phyloP scores from a whole-genome alignment of 2,797 vertebrate species.

The Onychomys arenicola region DNA sequence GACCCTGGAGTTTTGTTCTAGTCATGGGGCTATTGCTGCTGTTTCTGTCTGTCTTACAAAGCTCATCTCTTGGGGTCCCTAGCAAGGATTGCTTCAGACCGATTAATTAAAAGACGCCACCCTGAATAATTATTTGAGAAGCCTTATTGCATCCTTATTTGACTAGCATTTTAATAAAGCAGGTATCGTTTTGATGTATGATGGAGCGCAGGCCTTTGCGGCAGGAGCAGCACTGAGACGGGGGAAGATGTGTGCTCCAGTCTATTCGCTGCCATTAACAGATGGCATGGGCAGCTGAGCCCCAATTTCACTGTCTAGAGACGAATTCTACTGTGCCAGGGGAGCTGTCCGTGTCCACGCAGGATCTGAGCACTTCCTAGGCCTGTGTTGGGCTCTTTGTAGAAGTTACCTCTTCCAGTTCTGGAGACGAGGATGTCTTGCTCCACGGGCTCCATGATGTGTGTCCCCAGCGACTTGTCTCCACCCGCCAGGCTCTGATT shows the following conservation, averaged over 20 bases:
- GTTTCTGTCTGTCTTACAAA: accelerated
- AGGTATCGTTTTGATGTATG: neutral
- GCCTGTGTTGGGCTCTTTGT: neutral
- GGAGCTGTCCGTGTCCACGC: neutral
- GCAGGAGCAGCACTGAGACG: neutral
- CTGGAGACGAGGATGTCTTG: neutral
- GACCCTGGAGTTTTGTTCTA: neutral
- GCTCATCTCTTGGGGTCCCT: neutral
- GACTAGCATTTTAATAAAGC: neutral
- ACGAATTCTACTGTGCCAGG: neutral
- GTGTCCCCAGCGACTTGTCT: neutral
- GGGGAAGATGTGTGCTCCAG: neutral
- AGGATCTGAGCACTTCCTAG: neutral
- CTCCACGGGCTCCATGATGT: accelerated
- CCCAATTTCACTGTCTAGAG: neutral
- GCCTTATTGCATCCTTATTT: neutral
- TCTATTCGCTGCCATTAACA: neutral
- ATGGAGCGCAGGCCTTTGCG: accelerated
- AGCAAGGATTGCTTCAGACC: neutral
- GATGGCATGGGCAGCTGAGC: neutral
- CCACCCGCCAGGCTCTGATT: no score
- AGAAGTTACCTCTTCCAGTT: neutral
- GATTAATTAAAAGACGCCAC: neutral
- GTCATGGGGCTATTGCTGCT: neutral
- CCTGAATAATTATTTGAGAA: neutral